phyloP scores from a whole-genome alignment of 2,113 vertebrate genomes.

The Austrofundulus limnaeus region DNA sequence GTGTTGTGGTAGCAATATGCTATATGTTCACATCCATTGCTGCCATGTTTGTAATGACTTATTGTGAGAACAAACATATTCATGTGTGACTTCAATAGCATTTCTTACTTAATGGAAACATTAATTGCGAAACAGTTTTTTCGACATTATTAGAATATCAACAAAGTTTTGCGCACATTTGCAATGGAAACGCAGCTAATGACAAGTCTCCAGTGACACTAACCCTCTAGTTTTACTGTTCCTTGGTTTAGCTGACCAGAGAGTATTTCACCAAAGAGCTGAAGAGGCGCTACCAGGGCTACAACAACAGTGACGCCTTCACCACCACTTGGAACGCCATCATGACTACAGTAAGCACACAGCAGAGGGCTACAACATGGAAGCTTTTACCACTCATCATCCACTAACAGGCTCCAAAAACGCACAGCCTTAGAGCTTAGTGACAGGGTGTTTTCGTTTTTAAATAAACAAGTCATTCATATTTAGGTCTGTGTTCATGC shows the following conservation, averaged over 20 bases:
- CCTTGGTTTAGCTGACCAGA: conserved; percentile 83
- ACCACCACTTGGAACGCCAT: conserved; percentile 93
- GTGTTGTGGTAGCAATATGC: too few species aligned
- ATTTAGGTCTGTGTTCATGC: conserved; percentile 68
- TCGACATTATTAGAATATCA: too few species aligned
- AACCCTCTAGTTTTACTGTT: conserved; percentile 1
- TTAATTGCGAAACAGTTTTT: too few species aligned
- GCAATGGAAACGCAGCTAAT: too few species aligned
- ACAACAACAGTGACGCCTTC: conserved; percentile 88
- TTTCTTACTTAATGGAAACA: too few species aligned
- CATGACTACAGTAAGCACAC: conserved; percentile 88
- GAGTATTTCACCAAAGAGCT: conserved; percentile 94
- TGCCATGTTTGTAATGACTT: too few species aligned
- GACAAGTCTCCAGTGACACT: conserved; percentile 6
- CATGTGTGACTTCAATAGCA: too few species aligned
- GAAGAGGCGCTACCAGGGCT: conserved; percentile 88
- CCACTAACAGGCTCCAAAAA: conserved; percentile 24
- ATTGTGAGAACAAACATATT: too few species aligned
- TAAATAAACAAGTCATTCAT: conserved; percentile 48
- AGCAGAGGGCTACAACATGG: conserved; percentile 25
- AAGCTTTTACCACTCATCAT: conserved; percentile 18
- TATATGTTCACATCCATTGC: too few species aligned
- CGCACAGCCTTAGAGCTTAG: conserved; percentile 15
- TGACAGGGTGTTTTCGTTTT: conserved; percentile 30
- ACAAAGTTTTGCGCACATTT: too few species aligned